Percentiles rank a stretch among this genome's conserved stretches.
Evolutionary conservation across 1,140 invertebrate species (phyloP).

Genomic region (Bombus picipes): DNA sequence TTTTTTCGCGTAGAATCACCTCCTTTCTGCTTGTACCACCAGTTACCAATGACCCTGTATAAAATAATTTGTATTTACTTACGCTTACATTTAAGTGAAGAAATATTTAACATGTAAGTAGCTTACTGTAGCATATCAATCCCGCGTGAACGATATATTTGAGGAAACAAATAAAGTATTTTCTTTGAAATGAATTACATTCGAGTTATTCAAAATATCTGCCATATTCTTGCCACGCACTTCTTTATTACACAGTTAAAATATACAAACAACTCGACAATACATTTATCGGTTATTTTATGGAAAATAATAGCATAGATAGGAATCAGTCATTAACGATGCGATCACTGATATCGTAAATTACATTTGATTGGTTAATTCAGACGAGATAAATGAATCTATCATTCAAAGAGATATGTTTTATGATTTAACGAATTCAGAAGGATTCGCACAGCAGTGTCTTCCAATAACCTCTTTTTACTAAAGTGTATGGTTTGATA

Average conservation of each 20-base stretch:
- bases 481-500: neutral
- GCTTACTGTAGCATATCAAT: neutral
- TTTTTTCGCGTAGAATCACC: too few relatives aligned
- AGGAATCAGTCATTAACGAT: neutral
- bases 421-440: neutral
- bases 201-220: constrained; percentile 20
- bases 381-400: neutral
- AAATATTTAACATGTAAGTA: neutral
- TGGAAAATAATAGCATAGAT: neutral
- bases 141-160: neutral
- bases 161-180: neutral
- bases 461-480: neutral
- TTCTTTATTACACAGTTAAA: neutral
- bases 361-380: constrained; percentile 28
- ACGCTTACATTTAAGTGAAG: neutral
- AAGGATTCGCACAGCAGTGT: neutral
- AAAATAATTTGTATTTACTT: constrained; percentile 1
- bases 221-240: constrained; percentile 5
- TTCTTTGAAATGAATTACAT: neutral
- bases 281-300: constrained; percentile 3
- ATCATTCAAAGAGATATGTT: neutral
- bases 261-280: neutral
- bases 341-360: neutral
- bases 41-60: neutral
- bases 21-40: too few relatives aligned